Conservation (phyloP, 2,113 vertebrate species). For the Scalopus aquaticus region DNA sequence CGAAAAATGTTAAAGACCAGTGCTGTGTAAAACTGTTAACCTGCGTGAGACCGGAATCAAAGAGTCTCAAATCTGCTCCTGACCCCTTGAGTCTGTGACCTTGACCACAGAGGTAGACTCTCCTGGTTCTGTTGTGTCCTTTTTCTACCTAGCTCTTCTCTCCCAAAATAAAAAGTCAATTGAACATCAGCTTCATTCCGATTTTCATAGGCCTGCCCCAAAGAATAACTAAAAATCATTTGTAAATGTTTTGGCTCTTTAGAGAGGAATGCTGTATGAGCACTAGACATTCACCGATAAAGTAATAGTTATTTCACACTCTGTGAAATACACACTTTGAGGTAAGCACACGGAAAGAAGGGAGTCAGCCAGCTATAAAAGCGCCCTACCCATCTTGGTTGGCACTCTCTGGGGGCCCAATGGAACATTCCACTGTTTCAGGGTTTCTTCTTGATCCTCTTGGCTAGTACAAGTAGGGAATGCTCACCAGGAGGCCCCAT, state of each 20-base stretch:
- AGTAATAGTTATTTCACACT: constrained; percentile 58
- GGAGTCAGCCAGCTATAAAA: constrained; percentile 52
- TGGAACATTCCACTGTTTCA: constrained; percentile 68
- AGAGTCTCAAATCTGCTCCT: not conserved
- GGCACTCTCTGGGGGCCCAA: not conserved
- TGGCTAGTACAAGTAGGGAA: not conserved
- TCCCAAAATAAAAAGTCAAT: not conserved
- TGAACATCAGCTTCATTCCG: not conserved
- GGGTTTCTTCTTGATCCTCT: constrained; percentile 61
- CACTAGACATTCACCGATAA: not conserved
- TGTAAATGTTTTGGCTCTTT: not conserved
- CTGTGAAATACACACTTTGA: constrained; percentile 75
- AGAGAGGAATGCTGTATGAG: constrained; percentile 10
- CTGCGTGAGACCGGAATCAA: not conserved
- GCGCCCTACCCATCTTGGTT: constrained; percentile 28
- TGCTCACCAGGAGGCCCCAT: not conserved
- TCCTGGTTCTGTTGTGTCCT: fast-evolving
- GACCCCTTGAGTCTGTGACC: constrained; percentile 22
- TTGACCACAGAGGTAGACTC: not conserved
- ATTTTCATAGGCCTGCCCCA: not conserved
- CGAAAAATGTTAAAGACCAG: not conserved
- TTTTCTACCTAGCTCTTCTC: not conserved
- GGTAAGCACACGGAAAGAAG: constrained; percentile 56
- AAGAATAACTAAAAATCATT: not conserved
- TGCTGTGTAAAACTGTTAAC: not conserved